Conservation (phyloP, 2,797 vertebrate species). For the Cyprinodon diabolis region DNA sequence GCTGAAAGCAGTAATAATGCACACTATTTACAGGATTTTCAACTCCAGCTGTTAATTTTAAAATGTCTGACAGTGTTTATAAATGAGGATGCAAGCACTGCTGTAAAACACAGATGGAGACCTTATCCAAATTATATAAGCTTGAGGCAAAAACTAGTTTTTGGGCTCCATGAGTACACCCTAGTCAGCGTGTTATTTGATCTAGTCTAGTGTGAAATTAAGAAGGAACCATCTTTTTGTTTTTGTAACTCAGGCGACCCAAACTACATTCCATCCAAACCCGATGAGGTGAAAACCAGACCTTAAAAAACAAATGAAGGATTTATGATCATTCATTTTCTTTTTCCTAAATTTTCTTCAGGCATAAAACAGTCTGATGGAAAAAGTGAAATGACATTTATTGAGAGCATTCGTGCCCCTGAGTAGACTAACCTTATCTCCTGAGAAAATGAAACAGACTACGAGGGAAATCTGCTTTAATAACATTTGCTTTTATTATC, state of each 20-base stretch:
- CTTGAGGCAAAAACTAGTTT: neutral
- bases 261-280: neutral
- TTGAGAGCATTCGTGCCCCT: neutral
- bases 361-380: neutral
- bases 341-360: neutral
- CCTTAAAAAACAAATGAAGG: neutral
- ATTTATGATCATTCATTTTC: neutral
- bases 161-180: neutral
- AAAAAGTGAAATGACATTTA: neutral
- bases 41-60: no score
- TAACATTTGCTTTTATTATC: neutral
- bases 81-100: no score
- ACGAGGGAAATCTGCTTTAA: no score
- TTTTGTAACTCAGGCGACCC: neutral
- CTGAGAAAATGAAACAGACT: neutral
- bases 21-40: no score
- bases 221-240: no score
- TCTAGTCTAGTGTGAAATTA: no score
- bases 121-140: no score
- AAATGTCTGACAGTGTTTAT: no score
- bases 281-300: neutral
- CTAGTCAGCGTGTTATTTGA: neutral
- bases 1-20: no score
- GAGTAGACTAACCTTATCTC: neutral
- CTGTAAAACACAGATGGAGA: no score